Conservation (phyloP, 2,797 vertebrate genomes). For the Periparus ater region DNA sequence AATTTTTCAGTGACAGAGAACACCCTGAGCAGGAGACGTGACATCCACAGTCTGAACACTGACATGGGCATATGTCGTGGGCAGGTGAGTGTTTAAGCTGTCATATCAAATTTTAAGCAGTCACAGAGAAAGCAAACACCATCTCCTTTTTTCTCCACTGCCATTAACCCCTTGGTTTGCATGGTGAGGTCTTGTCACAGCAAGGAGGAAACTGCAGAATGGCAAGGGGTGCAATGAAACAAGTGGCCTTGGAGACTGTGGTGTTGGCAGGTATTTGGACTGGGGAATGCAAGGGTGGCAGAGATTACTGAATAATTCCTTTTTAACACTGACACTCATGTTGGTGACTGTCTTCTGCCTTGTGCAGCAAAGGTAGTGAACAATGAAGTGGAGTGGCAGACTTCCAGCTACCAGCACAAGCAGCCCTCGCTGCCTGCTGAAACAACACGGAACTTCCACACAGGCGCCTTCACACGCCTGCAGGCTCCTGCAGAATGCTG, state of each 20-base stretch:
- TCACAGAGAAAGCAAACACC: neutral
- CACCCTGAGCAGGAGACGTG: neutral
- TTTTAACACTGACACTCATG: rapidly evolving
- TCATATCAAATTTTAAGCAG: neutral
- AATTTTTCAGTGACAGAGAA: neutral
- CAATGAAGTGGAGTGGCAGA: neutral
- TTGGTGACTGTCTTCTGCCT: neutral
- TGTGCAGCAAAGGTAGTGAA: neutral
- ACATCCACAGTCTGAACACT: neutral
- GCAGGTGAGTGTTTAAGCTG: neutral
- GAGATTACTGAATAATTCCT: neutral
- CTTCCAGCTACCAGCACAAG: neutral
- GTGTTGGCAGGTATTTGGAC: neutral
- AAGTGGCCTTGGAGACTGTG: rapidly evolving
- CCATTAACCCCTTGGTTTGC: neutral
- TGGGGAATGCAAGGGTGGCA: too few relatives aligned
- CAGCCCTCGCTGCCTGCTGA: neutral
- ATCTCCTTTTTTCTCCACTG: neutral
- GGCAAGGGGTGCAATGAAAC: neutral
- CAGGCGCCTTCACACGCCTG: neutral
- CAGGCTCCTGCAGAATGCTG: neutral
- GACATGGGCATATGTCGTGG: rapidly evolving
- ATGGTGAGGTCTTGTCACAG: rapidly evolving
- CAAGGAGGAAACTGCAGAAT: neutral
- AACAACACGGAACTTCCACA: neutral